Percentiles rank a stretch among this genome's conserved stretches.
Evolutionary conservation across 1,140 invertebrate genomes (phyloP).

Genomic region (Vollenhovia emeryi): DNA sequence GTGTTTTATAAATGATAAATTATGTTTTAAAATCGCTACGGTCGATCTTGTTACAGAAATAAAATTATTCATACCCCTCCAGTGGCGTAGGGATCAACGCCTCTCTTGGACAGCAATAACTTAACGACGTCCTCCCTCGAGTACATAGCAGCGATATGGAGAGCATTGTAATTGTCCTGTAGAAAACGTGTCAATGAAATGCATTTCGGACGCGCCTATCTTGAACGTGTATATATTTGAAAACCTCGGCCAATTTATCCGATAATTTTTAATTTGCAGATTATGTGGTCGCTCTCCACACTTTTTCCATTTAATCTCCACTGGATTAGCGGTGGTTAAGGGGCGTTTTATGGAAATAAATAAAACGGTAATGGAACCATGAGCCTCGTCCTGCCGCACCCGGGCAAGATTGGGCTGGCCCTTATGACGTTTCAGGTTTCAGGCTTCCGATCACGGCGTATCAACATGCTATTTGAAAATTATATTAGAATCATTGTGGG

Average conservation of each 20-base stretch:
- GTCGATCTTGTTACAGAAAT: neutral
- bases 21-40: neutral
- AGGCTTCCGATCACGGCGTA: conserved; percentile 76
- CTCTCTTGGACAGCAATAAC: conserved; percentile 94
- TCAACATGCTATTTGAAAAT: conserved; percentile 83
- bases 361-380: conserved; percentile 61
- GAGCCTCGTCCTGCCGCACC: conserved; percentile 76
- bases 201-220: neutral
- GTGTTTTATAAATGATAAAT: neutral
- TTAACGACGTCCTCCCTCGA: conserved; percentile 98
- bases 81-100: conserved; percentile 95
- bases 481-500: conserved; percentile 76
- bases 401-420: conserved; percentile 58
- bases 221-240: neutral
- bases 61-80: conserved; percentile 92
- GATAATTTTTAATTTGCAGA: neutral
- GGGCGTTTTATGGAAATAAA: conserved; percentile 60
- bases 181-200: conserved; percentile 73
- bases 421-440: conserved; percentile 56
- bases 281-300: neutral
- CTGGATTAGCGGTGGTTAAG: neutral
- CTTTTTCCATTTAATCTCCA: neutral
- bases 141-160: conserved; percentile 97
- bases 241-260: neutral
- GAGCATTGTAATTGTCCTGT: conserved; percentile 97